Evolutionary conservation across 2,113 vertebrate species (phyloP).

Genomic region (Rhea pennata): DNA sequence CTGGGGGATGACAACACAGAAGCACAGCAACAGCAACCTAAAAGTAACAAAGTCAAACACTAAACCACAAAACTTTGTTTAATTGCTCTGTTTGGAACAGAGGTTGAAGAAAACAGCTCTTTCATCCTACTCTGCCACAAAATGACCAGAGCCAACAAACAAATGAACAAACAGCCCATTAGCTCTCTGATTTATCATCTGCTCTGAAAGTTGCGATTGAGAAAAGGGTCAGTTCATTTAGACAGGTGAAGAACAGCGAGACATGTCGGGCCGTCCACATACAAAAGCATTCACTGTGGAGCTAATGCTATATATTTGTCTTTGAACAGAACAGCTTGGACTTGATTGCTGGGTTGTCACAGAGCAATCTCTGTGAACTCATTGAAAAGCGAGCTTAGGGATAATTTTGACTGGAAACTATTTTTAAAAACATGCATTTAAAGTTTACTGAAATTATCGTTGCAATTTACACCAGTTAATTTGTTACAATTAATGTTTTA

Average conservation of each 20-base stretch:
- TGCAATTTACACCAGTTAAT: neutral
- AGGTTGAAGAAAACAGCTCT: neutral
- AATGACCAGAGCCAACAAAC: constrained; percentile 5
- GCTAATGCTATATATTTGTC: neutral
- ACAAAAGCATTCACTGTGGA: neutral
- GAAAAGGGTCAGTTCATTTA: neutral
- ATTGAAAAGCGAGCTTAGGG: neutral
- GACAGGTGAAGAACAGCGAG: constrained; percentile 17
- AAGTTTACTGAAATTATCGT: neutral
- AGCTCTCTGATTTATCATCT: neutral
- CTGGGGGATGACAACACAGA: neutral
- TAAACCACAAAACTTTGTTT: neutral
- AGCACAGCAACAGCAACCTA: neutral
- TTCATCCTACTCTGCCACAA: constrained; percentile 19
- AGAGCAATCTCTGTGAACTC: neutral
- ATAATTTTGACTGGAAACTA: neutral
- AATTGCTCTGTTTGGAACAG: neutral
- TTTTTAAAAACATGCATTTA: neutral
- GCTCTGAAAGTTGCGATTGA: neutral
- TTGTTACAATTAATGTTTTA: neutral
- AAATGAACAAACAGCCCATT: neutral
- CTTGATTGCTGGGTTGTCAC: neutral
- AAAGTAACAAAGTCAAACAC: constrained; percentile 12
- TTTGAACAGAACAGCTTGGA: neutral
- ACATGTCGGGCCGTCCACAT: neutral